Evolutionary conservation across 2,113 vertebrate species (phyloP), one percentile per base, ranked within the genome.

Genomic region (Spilogale gracilis): DNA sequence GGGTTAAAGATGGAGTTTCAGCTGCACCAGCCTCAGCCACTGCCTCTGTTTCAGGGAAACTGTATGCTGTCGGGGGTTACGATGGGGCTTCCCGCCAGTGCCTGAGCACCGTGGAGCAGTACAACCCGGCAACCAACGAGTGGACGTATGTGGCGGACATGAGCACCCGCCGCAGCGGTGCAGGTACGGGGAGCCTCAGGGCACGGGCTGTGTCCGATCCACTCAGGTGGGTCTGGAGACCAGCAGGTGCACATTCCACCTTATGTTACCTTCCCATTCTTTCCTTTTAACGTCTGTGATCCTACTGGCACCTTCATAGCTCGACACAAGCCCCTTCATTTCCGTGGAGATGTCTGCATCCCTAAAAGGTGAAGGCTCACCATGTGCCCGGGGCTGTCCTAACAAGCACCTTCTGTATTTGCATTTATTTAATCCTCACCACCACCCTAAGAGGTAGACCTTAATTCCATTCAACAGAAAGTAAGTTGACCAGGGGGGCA

Each of bases 41-140:
- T 67, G 71, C 94, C 23, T 98, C 18, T 98, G 43, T 98, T 98
- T 0, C 96, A 99, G 99, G 99, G 58, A 99, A 99, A 97, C 98
- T 99, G 5, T 99, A 99, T 7, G 99, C 99, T 0, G 99, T 99
- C 1, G 99, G 99, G 3, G 99, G 99, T 1, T 99, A 99, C 0
- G 99, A 99, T 2, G 99, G 99, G 13, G 99, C 99, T 0, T 99
- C 99, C 5, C 99, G 99, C 32, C 99, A 99, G 99, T 99, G 99
- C 98, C 99, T 99, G 94, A 99, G 99, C 63, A 99, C 99, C 0
- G 99, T 99, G 30, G 99, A 99, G 96, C 99, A 99, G 97, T 99
- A 99, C 60, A 99, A 99, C 98, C 99, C 99, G 0, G 99, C 99
- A 18, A 99, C 98, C 9, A 99, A 99, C 3, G 99, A 99, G 86